Base-by-base conservation (phyloP, 2,113 vertebrate genomes). In the Pardalotus punctatus region DNA sequence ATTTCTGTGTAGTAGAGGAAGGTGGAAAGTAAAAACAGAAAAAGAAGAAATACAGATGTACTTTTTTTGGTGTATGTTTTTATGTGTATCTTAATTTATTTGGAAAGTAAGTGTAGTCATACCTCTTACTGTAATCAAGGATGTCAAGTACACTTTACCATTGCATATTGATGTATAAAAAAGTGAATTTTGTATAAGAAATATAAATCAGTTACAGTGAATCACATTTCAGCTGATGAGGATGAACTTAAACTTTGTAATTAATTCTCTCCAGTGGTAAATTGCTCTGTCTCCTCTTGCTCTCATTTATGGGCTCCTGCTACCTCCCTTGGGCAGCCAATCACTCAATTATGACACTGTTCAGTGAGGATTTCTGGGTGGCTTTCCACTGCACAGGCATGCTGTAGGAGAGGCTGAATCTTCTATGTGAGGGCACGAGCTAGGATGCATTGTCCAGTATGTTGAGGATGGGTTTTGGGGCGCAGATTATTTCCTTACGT, bases 401-500 rank as follows among this genome's bases (percentile, higher is more conserved):
- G 14, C 14, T 70, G 18, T 45, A 12, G 24, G 33, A 78, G 35
- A 67, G 27, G 40, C 16, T 74, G 29, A 71, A 18, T 12, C 17
- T 89, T 38, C 36, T 6, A 8, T 2, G 11, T 13, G 14, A 67
- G 12, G 3, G 5, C 10, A 76, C 70, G 33, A 76, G 8, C 8
- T 29, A 13, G 50, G 50, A 25, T 6, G 3, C 14, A 4, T 7
- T 72, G 19, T 43, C 24, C 40, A n/a, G 10, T 25, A 6, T 22
- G 16, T 4, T 74, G 43, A 56, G 11, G 25, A 24, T n/a, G 67
- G 33, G n/a, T 6, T 48, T 88, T 19, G 33, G 23, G 18, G 45
- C 0, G 0, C 13, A 60, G 15, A 24, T 2, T 7, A 4, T 12
- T 35, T 73, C 40, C 36, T 67, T 24, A 23, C 36, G 8, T 2